phyloP scores from a whole-genome alignment of 2,888 invertebrate genomes.

The Nomada lathburiana region DNA sequence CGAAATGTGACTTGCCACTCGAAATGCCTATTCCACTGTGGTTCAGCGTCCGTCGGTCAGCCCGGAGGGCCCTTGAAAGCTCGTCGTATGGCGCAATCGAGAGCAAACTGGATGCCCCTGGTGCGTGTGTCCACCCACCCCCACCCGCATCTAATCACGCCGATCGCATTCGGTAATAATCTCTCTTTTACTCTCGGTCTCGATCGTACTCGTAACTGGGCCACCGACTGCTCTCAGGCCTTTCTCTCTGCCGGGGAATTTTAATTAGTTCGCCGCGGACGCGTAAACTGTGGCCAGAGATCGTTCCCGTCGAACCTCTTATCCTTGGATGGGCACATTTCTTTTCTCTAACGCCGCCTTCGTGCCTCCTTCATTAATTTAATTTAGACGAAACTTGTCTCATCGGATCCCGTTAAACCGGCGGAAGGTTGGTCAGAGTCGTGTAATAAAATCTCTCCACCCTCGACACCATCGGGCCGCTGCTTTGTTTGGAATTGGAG shows the following conservation, averaged over 20 bases:
- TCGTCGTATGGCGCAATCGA: slow-evolving; percentile 51
- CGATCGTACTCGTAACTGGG: slow-evolving; percentile 60
- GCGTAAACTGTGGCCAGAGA: not conserved
- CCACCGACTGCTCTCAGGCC: slow-evolving; percentile 26
- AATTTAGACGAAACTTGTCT: too few species aligned
- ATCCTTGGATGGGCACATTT: not conserved
- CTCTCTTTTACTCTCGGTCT: slow-evolving; percentile 56
- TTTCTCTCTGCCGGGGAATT: slow-evolving; percentile 47
- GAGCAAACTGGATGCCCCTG: slow-evolving; percentile 45
- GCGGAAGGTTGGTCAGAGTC: too few species aligned
- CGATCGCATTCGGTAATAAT: slow-evolving; percentile 66
- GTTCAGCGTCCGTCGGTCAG: slow-evolving; percentile 39
- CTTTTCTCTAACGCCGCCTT: not conserved
- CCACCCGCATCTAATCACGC: slow-evolving; percentile 58
- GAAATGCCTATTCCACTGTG: not conserved
- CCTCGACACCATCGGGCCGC: too few species aligned
- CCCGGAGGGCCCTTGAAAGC: slow-evolving; percentile 61
- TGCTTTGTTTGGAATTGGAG: not conserved
- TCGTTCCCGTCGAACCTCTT: not conserved
- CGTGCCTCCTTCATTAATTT: too few species aligned
- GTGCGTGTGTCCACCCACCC: slow-evolving; percentile 50
- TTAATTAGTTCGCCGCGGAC: slow-evolving; percentile 41
- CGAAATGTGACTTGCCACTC: slow-evolving; percentile 51
- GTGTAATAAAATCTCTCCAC: too few species aligned
- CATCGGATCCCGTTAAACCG: too few species aligned